Base-by-base conservation (phyloP, 2,113 vertebrate genomes). In the Ibidorhyncha struthersii region DNA sequence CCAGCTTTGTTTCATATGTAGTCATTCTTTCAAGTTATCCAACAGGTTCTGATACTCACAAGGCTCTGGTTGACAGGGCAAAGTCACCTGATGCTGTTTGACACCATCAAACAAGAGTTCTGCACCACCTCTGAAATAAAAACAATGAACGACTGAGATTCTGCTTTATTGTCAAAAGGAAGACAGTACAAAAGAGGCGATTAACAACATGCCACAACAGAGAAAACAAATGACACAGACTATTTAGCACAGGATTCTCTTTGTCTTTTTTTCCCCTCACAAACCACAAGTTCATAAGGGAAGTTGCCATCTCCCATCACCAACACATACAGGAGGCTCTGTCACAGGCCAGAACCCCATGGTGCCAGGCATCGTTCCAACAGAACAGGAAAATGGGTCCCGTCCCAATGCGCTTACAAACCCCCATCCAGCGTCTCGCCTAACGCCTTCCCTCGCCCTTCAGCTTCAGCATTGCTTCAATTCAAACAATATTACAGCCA, bases 21-120 rank as follows among this genome's bases (percentile, higher is more conserved):
- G 86, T 59, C 77, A 36, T 74, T 78, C 50, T 89, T 84, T 87
- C 82, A 86, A 80, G 76, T 91, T 76, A 90, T 63, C 58, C 55
- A 67, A 83, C 82, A 89, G 89, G 78, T 94, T 85, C 43, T 38
- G 65, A 95, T 99, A 99, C 99, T 99, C 98, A 99, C 99, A 99
- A 85, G 99, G 99, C 74, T 98, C 98, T 58, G 99, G 97, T 71
- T 99, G 99, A 97, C 93, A 97, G n/a, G 99, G 99, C 92, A 99
- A 98, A 80, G 98, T 99, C 98, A 99, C 98, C 55, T 98, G 98
- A 97, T 99, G 99, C 78, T 99, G 98, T 98, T 99, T 99, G n/a
- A 99, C 96, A 14, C 99, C 99, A 63, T 98, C 97, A 71, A 99
- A 99, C 81, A 99, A 98, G 90, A 99, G 98, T 92, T 99, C 99